Percentiles rank a stretch among this genome's conserved stretches.
Conservation (phyloP, 2,113 vertebrate species). For the Festucalex cinctus region DNA sequence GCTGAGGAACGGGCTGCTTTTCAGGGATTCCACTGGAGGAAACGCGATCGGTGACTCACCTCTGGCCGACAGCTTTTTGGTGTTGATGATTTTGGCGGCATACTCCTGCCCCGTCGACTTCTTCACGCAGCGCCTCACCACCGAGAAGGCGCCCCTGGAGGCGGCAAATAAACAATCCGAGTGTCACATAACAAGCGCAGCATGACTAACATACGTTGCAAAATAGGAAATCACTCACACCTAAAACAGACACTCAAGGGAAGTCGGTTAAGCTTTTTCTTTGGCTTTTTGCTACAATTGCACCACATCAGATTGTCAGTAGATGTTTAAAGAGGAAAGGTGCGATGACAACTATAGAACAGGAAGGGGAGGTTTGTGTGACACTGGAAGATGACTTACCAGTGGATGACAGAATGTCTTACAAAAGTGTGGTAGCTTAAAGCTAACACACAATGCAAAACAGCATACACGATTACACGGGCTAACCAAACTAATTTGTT, state of each 20-base stretch:
- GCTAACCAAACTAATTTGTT: too few relatives aligned
- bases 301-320: background rate
- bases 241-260: too few relatives aligned
- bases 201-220: background rate
- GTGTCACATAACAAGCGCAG: constrained; percentile 1
- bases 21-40: background rate
- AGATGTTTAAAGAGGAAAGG: background rate
- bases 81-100: constrained; percentile 99
- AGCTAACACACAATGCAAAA: too few relatives aligned
- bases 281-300: background rate
- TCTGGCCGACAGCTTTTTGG: constrained; percentile 96
- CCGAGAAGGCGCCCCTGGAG: constrained; percentile 93
- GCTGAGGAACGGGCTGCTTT: constrained; percentile 12
- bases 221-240: too few relatives aligned
- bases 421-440: too few relatives aligned
- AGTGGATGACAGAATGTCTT: too few relatives aligned
- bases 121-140: constrained; percentile 96
- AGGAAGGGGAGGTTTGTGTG: background rate
- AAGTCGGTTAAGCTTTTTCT: background rate
- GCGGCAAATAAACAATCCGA: constrained; percentile 25
- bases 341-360: background rate
- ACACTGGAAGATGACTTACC: background rate
- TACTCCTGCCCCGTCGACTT: constrained; percentile 95
- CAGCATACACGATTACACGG: too few relatives aligned
- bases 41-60: constrained; percentile 73